Evolutionary conservation across 2,113 vertebrate species (phyloP).

Genomic region (Macrotis lagotis): DNA sequence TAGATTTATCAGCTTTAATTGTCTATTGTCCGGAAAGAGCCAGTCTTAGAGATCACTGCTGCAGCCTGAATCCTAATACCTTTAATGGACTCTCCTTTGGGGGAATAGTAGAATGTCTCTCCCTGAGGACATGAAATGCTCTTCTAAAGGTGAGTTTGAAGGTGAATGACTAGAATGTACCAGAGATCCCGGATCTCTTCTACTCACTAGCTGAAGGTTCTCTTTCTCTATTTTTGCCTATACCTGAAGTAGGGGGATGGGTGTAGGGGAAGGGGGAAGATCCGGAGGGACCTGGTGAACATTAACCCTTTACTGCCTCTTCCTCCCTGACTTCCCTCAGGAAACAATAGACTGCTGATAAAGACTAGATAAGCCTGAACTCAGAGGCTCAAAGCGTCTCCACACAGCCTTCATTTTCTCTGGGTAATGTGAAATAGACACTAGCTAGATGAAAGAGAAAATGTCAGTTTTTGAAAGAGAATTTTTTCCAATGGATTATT

Average conservation of each 20-base stretch:
- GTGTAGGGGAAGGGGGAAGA: background rate
- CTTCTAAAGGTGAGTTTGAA: slow-evolving; percentile 82
- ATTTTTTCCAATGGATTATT: slow-evolving; percentile 60
- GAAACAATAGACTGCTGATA: slow-evolving; percentile 87
- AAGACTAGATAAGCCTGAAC: slow-evolving; percentile 83
- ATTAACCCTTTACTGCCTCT: slow-evolving; percentile 77
- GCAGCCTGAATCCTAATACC: slow-evolving; percentile 91
- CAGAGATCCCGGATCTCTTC: background rate
- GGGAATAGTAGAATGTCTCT: slow-evolving; percentile 90
- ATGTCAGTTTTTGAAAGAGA: slow-evolving; percentile 82
- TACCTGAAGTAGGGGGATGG: slow-evolving; percentile 45
- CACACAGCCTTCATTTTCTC: slow-evolving; percentile 80
- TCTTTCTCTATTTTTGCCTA: slow-evolving; percentile 36
- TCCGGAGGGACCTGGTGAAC: slow-evolving; percentile 48
- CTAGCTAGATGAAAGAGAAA: slow-evolving; percentile 83
- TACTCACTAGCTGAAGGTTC: background rate
- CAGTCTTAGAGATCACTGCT: slow-evolving; percentile 86
- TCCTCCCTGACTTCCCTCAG: slow-evolving; percentile 73
- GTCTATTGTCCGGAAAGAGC: slow-evolving; percentile 88
- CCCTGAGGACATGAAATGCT: slow-evolving; percentile 84
- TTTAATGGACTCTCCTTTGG: slow-evolving; percentile 93
- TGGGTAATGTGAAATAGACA: slow-evolving; percentile 82
- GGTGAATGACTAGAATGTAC: slow-evolving; percentile 51
- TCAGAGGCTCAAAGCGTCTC: slow-evolving; percentile 75
- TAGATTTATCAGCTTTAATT: slow-evolving; percentile 91